A percentile compares a stretch with the other conserved stretches of the same genome.
These are phyloP conservation scores for Antheraea mylitta DNA, from an alignment of 1,140 invertebrate genomes.

Conservation along the genomic window DNA sequence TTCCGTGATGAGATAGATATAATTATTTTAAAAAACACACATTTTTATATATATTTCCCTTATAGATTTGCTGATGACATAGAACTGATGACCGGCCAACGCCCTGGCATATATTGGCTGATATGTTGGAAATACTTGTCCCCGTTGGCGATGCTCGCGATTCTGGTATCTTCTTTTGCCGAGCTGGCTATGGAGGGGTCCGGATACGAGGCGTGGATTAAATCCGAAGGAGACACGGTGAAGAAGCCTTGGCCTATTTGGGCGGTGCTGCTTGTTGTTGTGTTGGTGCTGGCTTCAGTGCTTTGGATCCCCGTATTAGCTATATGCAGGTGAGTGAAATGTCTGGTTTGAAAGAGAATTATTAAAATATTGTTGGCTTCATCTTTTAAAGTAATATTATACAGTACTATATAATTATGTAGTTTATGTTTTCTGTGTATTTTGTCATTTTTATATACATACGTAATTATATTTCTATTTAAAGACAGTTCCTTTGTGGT, in stretches of 20 bases:
- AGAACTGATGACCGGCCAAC: conserved; percentile 94
- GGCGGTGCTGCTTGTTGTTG: conserved; percentile 87
- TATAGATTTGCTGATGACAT: conserved; percentile 92
- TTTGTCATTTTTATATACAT: too few relatives aligned
- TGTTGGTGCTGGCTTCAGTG: conserved; percentile 89
- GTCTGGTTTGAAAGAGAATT: too few relatives aligned
- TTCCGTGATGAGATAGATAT: too few relatives aligned
- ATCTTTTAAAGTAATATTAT: too few relatives aligned
- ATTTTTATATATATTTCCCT: conserved; percentile 12
- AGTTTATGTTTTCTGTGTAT: too few relatives aligned
- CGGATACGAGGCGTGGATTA: conserved; percentile 91
- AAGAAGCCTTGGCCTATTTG: conserved; percentile 92
- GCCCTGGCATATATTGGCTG: conserved; percentile 93
- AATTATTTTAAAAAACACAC: too few relatives aligned
- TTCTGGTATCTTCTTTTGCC: conserved; percentile 90
- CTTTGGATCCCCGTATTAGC: conserved; percentile 93
- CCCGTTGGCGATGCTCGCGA: conserved; percentile 93
- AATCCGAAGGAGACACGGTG: conserved; percentile 85
- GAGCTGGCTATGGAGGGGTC: conserved; percentile 91
- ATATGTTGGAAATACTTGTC: conserved; percentile 97
- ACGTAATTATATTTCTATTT: too few relatives aligned
- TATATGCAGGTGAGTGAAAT: conserved; percentile 83
- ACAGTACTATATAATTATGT: too few relatives aligned
- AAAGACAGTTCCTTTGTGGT: too few relatives aligned
- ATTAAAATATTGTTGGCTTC: too few relatives aligned